These are phyloP conservation scores for Ichneumon xanthorius DNA, from an alignment of 2,888 invertebrate species.

Conservation along the genomic window DNA sequence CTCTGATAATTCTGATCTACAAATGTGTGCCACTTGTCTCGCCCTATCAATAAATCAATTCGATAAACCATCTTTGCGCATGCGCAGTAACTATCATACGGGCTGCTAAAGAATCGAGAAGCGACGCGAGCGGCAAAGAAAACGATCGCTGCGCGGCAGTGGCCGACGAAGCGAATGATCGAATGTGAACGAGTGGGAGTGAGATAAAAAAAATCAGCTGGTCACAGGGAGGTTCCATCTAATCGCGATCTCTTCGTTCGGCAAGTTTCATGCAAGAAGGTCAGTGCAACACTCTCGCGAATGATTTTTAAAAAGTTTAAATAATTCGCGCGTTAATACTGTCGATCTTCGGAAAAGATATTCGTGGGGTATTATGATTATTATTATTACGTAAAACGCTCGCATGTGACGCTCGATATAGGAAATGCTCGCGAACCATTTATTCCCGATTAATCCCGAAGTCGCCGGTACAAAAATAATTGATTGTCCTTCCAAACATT, in stretches of 20 bases:
- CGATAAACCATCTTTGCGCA: neutral
- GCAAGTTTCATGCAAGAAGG: slow-evolving; percentile 73
- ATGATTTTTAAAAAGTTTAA: slow-evolving; percentile 47
- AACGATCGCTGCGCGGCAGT: slow-evolving; percentile 38
- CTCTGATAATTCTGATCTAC: neutral
- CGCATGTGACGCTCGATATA: neutral
- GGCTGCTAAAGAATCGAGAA: neutral
- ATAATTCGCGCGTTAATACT: slow-evolving; percentile 43
- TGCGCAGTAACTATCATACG: neutral
- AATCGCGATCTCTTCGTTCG: slow-evolving; percentile 72
- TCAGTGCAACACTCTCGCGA: slow-evolving; percentile 67
- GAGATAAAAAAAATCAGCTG: slow-evolving; percentile 54
- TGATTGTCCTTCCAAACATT: neutral
- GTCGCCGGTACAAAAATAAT: slow-evolving; percentile 12
- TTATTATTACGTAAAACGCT: slow-evolving; percentile 40
- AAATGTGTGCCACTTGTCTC: neutral
- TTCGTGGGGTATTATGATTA: neutral
- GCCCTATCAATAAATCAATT: neutral
- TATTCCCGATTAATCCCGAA: neutral
- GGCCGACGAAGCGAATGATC: neutral
- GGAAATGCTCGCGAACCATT: neutral
- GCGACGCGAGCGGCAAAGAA: neutral
- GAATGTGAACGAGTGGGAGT: neutral
- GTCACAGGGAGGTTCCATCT: slow-evolving; percentile 47
- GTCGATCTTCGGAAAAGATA: slow-evolving; percentile 22